Conservation (phyloP, 2,797 vertebrate genomes). For the Uromys caudimaculatus region DNA sequence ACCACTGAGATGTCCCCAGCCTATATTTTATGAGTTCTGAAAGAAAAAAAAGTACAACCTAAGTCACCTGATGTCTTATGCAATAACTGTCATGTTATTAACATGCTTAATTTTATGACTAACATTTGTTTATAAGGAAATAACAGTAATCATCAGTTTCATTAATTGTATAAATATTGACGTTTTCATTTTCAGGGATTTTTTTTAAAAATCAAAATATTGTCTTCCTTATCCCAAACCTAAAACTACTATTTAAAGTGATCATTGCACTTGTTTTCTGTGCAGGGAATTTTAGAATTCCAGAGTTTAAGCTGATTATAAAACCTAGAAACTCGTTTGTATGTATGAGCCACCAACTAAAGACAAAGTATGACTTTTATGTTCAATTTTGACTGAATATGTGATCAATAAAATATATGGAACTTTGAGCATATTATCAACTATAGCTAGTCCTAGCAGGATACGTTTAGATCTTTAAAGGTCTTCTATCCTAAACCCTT, state of each 20-base stretch:
- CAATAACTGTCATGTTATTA: background rate
- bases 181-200: slow-evolving; percentile 9
- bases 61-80: background rate
- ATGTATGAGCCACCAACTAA: slow-evolving; percentile 31
- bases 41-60: background rate
- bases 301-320: slow-evolving; percentile 6
- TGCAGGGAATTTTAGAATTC: background rate
- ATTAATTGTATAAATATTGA: slow-evolving; percentile 7
- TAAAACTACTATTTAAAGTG: background rate
- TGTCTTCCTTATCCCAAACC: slow-evolving; percentile 13
- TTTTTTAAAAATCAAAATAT: background rate
- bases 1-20: background rate
- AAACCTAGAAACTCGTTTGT: slow-evolving; percentile 32
- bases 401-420: slow-evolving; percentile 37
- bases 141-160: background rate
- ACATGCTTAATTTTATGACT: slow-evolving; percentile 9
- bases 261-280: background rate
- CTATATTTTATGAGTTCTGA: background rate
- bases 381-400: slow-evolving; percentile 59
- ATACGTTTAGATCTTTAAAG: slow-evolving; percentile 37
- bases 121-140: background rate
- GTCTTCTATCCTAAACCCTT: slow-evolving; percentile 47
- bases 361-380: slow-evolving; percentile 32
- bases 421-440: slow-evolving; percentile 38
- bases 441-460: background rate